phyloP scores from a whole-genome alignment of 1,140 invertebrate species.

The Hesperophylax magnus region DNA sequence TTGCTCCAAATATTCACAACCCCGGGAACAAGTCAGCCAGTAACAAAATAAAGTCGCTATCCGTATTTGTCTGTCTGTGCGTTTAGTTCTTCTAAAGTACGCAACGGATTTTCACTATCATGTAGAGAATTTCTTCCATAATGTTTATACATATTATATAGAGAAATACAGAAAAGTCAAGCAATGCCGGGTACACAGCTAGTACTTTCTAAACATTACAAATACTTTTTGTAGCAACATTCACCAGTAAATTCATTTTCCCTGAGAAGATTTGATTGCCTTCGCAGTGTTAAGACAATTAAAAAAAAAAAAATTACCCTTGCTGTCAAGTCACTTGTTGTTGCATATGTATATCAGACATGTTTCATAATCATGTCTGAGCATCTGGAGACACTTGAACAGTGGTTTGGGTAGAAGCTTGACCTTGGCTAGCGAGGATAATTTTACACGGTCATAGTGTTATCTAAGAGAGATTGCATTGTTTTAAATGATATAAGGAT shows the following conservation, averaged over 20 bases:
- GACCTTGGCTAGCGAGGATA: no score
- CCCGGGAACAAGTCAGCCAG: no score
- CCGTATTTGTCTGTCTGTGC: no score
- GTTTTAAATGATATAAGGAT: background rate
- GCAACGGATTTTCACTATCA: no score
- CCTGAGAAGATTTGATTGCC: background rate
- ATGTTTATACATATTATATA: no score
- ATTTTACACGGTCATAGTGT: no score
- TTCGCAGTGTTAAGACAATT: background rate
- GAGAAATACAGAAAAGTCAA: no score
- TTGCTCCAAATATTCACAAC: no score
- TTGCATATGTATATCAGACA: background rate
- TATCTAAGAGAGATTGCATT: background rate
- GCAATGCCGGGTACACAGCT: no score
- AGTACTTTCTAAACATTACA: background rate
- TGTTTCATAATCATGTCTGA: background rate
- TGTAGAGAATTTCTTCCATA: no score
- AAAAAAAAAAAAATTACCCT: background rate
- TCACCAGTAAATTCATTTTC: constrained; percentile 5
- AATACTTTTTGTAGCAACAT: background rate
- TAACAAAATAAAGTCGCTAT: no score
- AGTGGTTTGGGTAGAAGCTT: background rate
- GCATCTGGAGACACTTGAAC: background rate
- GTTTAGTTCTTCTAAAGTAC: no score
- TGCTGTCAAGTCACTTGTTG: background rate